phyloP scores from a whole-genome alignment of 2,888 invertebrate species.

The Biston betularia region DNA sequence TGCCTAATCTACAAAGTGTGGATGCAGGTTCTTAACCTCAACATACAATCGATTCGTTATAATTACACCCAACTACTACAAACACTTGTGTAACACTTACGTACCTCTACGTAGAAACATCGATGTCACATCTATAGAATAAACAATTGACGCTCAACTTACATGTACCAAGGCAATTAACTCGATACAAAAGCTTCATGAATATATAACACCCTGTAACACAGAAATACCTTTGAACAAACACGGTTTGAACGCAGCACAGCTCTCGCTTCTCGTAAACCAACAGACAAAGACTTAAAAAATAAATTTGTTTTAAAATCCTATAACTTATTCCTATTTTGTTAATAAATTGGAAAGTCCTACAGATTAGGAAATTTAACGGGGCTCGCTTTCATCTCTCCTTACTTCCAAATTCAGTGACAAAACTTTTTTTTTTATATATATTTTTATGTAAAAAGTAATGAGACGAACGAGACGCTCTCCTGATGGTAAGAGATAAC shows the following conservation, averaged over 20 bases:
- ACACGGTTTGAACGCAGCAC: slow-evolving; percentile 5
- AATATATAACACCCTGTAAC: slow-evolving; percentile 23
- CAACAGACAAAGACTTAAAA: not conserved
- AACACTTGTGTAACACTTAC: not conserved
- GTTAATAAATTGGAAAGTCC: no score
- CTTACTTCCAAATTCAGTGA: no score
- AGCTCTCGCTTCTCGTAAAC: slow-evolving; percentile 1
- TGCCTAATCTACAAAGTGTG: no score
- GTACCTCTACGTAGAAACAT: not conserved
- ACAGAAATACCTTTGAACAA: slow-evolving; percentile 16
- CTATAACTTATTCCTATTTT: not conserved
- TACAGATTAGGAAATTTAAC: no score
- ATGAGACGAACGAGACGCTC: no score
- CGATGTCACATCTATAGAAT: slow-evolving; percentile 4
- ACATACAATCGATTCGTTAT: not conserved
- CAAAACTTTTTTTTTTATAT: no score
- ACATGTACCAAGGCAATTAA: slow-evolving; percentile 20
- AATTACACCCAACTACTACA: not conserved
- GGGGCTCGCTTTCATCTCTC: no score
- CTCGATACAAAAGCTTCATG: slow-evolving; percentile 26
- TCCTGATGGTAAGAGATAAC: no score
- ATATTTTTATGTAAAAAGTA: no score
- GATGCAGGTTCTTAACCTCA: no score
- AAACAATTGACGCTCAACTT: slow-evolving; percentile 17
- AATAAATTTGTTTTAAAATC: slow-evolving; percentile 1